phyloP scores from a whole-genome alignment of 2,113 vertebrate genomes.

The Pleuronectes platessa region DNA sequence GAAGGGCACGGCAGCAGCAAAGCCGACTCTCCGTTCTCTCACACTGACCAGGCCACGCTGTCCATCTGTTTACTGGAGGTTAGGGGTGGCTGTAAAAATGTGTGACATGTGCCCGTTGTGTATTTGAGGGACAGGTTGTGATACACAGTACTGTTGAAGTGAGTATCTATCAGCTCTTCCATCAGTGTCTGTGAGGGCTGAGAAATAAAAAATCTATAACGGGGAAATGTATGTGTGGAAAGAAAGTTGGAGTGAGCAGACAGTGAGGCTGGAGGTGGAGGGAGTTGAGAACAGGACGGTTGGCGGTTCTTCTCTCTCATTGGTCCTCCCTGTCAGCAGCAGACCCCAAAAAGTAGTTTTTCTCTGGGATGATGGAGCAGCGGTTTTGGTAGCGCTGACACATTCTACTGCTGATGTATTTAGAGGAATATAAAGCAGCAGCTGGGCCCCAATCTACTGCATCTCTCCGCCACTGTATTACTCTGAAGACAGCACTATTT shows the following conservation, averaged over 20 bases:
- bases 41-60: conserved; percentile 31
- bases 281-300: conserved; percentile 37
- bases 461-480: conserved; percentile 77
- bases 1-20: conserved; percentile 72
- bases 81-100: background rate
- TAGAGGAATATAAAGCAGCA: conserved; percentile 77
- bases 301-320: conserved; percentile 40
- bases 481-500: conserved; percentile 79
- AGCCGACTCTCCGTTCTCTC: conserved; percentile 38
- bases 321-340: conserved; percentile 43
- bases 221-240: background rate
- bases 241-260: conserved; percentile 17
- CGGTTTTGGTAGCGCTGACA: conserved; percentile 71
- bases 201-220: conserved; percentile 12
- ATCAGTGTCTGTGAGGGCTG: background rate
- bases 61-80: conserved; percentile 18
- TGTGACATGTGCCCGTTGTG: background rate
- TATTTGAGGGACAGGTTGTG: background rate
- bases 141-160: background rate
- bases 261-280: conserved; percentile 21
- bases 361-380: conserved; percentile 74
- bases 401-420: conserved; percentile 78
- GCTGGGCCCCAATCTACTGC: conserved; percentile 72
- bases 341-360: conserved; percentile 63
- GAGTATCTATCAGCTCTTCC: background rate